Evolutionary conservation across 2,888 invertebrate species (phyloP), one percentile per base, ranked within the genome.

Genomic region (Heterodera filipjevi): DNA sequence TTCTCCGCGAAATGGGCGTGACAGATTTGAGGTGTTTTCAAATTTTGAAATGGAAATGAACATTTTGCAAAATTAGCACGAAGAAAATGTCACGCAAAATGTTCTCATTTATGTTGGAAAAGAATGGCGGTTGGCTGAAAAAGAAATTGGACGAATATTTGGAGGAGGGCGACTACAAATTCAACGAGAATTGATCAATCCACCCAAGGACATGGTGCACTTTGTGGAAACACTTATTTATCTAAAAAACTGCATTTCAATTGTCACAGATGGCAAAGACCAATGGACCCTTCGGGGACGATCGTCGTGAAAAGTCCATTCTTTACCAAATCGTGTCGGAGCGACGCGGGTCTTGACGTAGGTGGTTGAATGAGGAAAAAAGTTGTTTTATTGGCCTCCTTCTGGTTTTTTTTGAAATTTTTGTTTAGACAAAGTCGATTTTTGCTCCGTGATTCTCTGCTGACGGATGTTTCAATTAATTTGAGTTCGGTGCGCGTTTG

Each of bases 291-390:
- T 80, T 19, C 59, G 78, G 12, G 86, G 87, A 14, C 78, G 87
- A 3, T 76, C 81, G 3, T n/a, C 70, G 72, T 49, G 86, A 89
- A n/a, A 91, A 91, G 84, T 84, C 89, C 22, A 92, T 91, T 86
- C 87, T 92, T n/a, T 92, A 91, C 86, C 91, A 92, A 91, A 92
- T 93, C 81, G 80, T 83, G 19, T 79, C 81, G 19, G 87, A 87
- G 77, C 77, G 80, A 71, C 44, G 78, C 77, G 49, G 82, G 84
- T 16, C 80, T 84, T 32, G 87, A 87, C 77, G 86, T 87, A 14
- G 85, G 84, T 76, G 83, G n/a, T n/a, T n/a, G n/a, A n/a, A n/a
- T n/a, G n/a, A n/a, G n/a, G n/a, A n/a, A n/a, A n/a, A n/a, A n/a
- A n/a, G n/a, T n/a, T n/a, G n/a, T n/a, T n/a, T n/a, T n/a, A n/a